phyloP scores from a whole-genome alignment of 2,113 vertebrate genomes.

The Gnathonemus echidnorhynchus region DNA sequence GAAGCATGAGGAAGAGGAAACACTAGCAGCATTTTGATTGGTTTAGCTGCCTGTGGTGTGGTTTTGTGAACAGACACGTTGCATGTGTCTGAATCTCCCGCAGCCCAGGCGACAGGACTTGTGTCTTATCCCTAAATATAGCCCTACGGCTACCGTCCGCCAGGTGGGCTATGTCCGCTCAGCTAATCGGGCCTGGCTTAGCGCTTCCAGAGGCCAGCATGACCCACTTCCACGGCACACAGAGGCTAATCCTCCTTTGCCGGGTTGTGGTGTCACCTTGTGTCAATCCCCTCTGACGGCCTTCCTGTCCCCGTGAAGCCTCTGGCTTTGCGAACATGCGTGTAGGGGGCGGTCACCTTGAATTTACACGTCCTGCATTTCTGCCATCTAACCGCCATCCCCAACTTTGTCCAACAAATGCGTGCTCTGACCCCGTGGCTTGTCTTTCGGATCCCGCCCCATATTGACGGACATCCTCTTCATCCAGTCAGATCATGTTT shows the following conservation, averaged over 20 bases:
- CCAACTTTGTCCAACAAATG: not conserved
- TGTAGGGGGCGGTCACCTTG: not conserved
- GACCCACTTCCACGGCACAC: slow-evolving; percentile 31
- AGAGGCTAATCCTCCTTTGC: slow-evolving; percentile 35
- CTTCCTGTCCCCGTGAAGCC: not conserved
- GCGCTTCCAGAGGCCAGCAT: slow-evolving; percentile 29
- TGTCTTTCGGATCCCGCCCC: not conserved
- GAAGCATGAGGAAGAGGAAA: not conserved
- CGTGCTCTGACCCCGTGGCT: not conserved
- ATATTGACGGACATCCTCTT: not conserved
- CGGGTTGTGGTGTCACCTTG: slow-evolving; percentile 18
- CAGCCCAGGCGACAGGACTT: slow-evolving; percentile 1
- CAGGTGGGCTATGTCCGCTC: not conserved
- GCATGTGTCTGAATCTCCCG: slow-evolving; percentile 11
- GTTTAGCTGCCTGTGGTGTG: not conserved
- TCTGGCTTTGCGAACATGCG: not conserved
- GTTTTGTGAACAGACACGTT: not conserved
- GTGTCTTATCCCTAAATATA: slow-evolving; percentile 40
- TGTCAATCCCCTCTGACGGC: not conserved
- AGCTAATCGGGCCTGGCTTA: slow-evolving; percentile 30
- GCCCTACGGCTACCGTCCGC: not conserved
- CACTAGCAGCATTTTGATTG: not conserved
- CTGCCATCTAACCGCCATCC: not conserved
- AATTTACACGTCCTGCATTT: not conserved
- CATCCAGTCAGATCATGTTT: not conserved